Conservation (phyloP, 2,888 invertebrate species). For the Pantelozetes paolii region DNA sequence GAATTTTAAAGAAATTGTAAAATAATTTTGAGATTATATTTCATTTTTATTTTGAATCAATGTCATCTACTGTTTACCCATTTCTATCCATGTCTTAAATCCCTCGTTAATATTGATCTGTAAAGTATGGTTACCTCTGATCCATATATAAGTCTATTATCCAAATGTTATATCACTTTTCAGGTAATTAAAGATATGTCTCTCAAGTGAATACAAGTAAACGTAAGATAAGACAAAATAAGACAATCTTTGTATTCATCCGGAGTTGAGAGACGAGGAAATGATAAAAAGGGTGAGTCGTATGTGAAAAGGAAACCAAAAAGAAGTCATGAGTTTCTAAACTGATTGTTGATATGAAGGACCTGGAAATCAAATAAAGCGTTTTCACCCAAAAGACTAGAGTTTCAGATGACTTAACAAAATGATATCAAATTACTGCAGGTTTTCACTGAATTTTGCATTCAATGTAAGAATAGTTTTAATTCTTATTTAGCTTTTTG, state of each 20-base stretch:
- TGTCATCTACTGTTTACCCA: no score
- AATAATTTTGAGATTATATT: no score
- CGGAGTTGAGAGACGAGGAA: background rate
- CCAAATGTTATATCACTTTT: background rate
- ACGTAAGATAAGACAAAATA: background rate
- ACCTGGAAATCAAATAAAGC: conserved; percentile 12
- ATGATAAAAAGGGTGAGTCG: background rate
- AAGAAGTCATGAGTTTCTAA: background rate
- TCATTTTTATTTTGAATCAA: no score
- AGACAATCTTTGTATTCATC: background rate
- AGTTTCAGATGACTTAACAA: conserved; percentile 12
- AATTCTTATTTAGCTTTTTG: background rate
- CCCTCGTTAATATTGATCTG: no score
- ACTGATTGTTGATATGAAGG: background rate
- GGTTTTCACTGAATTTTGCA: background rate
- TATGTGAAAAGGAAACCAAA: background rate
- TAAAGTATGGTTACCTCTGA: no score
- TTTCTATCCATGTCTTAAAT: no score
- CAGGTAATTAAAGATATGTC: background rate
- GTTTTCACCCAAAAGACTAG: background rate
- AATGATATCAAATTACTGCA: conserved; percentile 19
- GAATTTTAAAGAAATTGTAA: no score
- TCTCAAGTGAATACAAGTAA: background rate
- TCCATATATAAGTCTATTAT: no score
- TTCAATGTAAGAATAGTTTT: background rate